Conservation (phyloP, 2,888 invertebrate genomes). For the Harpagoxenus sublaevis region DNA sequence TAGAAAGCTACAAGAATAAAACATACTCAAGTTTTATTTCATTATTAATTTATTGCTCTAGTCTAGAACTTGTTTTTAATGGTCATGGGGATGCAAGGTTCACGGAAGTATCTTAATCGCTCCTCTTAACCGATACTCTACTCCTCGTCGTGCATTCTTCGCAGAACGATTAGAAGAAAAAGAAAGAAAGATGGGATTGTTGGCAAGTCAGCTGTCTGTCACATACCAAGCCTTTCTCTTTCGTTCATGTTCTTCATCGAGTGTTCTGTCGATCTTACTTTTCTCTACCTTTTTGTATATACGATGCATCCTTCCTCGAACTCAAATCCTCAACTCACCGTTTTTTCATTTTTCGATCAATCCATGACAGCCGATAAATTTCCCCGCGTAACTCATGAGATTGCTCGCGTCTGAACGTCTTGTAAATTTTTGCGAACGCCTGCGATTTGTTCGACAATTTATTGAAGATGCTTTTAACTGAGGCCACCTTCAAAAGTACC, state of each 20-base stretch:
- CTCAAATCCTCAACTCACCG: not conserved
- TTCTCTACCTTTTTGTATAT: not conserved
- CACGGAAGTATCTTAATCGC: no score
- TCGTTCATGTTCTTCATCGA: not conserved
- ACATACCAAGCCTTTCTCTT: no score
- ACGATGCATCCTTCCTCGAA: not conserved
- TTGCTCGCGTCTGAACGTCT: not conserved
- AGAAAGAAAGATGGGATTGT: no score
- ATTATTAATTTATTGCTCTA: no score
- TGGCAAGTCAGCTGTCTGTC: no score
- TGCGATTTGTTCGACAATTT: not conserved
- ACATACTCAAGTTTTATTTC: no score
- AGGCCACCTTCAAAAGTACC: not conserved
- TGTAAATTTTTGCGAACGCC: not conserved
- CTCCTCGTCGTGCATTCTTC: no score
- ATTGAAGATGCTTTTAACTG: not conserved
- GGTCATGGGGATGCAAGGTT: no score
- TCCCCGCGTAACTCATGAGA: not conserved
- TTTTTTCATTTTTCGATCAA: not conserved
- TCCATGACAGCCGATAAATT: constrained; percentile 25
- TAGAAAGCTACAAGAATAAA: no score
- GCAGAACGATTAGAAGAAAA: no score
- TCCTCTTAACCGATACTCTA: no score
- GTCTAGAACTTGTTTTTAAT: no score
- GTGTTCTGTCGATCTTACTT: constrained; percentile 20